Evolutionary conservation across 1,140 invertebrate genomes (phyloP).

Genomic region (Andrena cerasifolii): DNA sequence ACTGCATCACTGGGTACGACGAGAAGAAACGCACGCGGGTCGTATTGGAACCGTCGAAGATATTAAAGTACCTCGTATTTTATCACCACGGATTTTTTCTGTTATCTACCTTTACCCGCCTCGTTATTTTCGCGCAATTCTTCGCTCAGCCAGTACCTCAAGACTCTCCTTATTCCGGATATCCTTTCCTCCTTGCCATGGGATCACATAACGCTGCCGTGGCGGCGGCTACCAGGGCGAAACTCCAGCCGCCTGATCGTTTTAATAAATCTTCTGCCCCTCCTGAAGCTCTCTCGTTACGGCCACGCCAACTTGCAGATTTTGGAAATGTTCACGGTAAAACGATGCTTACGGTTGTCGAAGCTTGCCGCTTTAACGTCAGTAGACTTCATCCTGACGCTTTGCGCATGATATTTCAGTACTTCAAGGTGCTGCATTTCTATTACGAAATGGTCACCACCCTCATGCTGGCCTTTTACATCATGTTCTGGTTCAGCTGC

Average conservation of each 20-base stretch:
- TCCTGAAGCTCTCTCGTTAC: slow-evolving; percentile 74
- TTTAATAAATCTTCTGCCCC: slow-evolving; percentile 75
- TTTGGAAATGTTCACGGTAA: slow-evolving; percentile 72
- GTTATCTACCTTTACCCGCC: no score
- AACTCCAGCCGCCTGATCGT: slow-evolving; percentile 53
- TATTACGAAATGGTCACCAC: slow-evolving; percentile 68
- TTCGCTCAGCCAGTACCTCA: slow-evolving; percentile 68
- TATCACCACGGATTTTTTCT: background rate
- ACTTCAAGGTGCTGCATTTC: slow-evolving; percentile 68
- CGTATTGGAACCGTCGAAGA: slow-evolving; percentile 67
- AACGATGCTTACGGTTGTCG: background rate
- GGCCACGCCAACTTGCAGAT: slow-evolving; percentile 65
- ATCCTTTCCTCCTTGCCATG: slow-evolving; percentile 76
- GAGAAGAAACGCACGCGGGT: slow-evolving; percentile 55
- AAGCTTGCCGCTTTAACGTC: background rate
- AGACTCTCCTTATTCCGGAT: slow-evolving; percentile 71
- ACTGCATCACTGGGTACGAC: slow-evolving; percentile 73
- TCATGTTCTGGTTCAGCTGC: slow-evolving; percentile 77
- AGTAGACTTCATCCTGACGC: no score
- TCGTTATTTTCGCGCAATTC: background rate
- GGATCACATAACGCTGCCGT: slow-evolving; percentile 72
- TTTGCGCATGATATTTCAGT: slow-evolving; percentile 60
- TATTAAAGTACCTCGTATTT: slow-evolving; percentile 66
- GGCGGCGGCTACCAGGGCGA: slow-evolving; percentile 71
- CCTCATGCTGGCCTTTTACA: slow-evolving; percentile 68